These are phyloP conservation scores for Caenorhabditis japonica DNA, from an alignment of 2,888 invertebrate genomes.

Conservation along the genomic window DNA sequence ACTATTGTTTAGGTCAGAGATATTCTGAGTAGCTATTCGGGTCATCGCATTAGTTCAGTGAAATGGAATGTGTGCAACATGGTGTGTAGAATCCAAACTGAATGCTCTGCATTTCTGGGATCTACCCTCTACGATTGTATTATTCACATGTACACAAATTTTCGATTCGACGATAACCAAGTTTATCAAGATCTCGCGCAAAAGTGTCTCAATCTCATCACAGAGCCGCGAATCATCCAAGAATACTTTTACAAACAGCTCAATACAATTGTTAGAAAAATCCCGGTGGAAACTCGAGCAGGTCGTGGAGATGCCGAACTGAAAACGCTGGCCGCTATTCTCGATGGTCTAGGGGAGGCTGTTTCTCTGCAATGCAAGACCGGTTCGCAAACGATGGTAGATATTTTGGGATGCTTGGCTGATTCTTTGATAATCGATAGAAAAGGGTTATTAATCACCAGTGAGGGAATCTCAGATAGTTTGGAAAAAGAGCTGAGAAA, in stretches of 20 bases:
- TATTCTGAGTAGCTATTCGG: background rate
- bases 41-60: conserved; percentile 3
- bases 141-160: conserved; percentile 4
- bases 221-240: background rate
- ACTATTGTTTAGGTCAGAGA: background rate
- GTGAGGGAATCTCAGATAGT: conserved; percentile 1
- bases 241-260: conserved; percentile 22
- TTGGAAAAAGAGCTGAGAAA: conserved; percentile 7
- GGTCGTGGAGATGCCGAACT: background rate
- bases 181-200: conserved; percentile 16
- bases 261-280: background rate
- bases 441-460: conserved; percentile 21
- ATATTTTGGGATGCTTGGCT: conserved; percentile 7
- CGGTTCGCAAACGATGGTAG: conserved; percentile 31
- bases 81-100: conserved; percentile 12
- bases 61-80: background rate
- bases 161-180: conserved; percentile 12
- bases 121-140: background rate
- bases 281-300: background rate
- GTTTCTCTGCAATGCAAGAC: conserved; percentile 23
- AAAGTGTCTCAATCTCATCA: background rate
- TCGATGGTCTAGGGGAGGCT: conserved; percentile 14
- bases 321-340: background rate
- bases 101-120: conserved; percentile 9
- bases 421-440: conserved; percentile 31